A percentile compares a stretch with the other conserved stretches of the same genome.
Conservation (phyloP, 1,140 invertebrate species). For the Tetragonula clypearis region DNA sequence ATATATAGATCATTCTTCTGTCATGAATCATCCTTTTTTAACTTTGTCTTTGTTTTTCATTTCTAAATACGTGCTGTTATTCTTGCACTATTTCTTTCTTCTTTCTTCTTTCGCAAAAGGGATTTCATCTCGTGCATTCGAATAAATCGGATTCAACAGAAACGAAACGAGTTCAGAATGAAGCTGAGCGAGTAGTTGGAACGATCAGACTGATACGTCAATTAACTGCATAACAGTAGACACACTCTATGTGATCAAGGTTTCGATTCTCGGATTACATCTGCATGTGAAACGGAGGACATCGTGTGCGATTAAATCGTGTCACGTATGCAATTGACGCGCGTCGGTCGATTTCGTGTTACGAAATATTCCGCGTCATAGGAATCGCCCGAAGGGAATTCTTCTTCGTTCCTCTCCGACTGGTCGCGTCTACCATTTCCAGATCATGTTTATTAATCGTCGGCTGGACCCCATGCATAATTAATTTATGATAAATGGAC, state of each 20-base stretch:
- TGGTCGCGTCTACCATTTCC: conserved; percentile 6
- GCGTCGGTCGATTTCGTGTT: conserved; percentile 27
- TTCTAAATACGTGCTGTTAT: too few species aligned
- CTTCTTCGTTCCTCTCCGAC: not conserved
- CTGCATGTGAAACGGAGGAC: conserved; percentile 17
- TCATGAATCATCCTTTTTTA: too few species aligned
- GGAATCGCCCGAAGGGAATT: conserved; percentile 11
- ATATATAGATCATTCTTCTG: too few species aligned
- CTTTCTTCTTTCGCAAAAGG: too few species aligned
- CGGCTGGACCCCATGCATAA: conserved; percentile 69
- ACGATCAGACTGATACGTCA: not conserved
- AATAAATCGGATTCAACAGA: too few species aligned
- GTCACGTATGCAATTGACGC: not conserved
- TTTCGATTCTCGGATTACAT: not conserved
- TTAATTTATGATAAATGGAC: conserved; percentile 76
- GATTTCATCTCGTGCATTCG: too few species aligned
- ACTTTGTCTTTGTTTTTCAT: too few species aligned
- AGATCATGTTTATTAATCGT: conserved; percentile 43
- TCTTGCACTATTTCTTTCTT: too few species aligned
- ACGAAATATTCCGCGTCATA: not conserved
- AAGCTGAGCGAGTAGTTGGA: too few species aligned
- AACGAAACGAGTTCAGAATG: too few species aligned
- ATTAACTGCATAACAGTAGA: not conserved
- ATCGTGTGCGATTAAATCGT: not conserved
- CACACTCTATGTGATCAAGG: not conserved